Percentiles rank a stretch among this genome's conserved stretches.
phyloP scores from a whole-genome alignment of 2,797 vertebrate genomes.

The Chromis chromis region DNA sequence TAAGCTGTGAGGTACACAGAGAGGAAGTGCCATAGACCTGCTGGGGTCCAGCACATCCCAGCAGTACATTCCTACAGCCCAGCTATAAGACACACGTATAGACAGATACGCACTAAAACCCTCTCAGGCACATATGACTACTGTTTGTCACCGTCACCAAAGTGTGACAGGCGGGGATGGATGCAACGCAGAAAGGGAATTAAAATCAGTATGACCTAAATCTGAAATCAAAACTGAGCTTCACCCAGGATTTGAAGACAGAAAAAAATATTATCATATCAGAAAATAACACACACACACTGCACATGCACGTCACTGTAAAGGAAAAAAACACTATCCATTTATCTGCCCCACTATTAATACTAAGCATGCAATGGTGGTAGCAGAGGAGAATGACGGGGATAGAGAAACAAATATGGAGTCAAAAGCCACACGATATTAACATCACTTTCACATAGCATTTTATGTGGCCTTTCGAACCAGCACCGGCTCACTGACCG shows the following conservation, averaged over 20 bases:
- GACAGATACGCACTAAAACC: constrained; percentile 48
- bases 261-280: constrained; percentile 7
- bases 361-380: constrained; percentile 4
- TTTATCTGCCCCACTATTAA: constrained; percentile 9
- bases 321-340: neutral
- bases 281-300: neutral
- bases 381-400: constrained; percentile 17
- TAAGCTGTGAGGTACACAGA: constrained; percentile 86
- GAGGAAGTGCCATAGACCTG: constrained; percentile 85
- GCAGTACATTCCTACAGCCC: constrained; percentile 77
- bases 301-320: neutral
- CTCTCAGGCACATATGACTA: constrained; percentile 24
- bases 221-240: constrained; percentile 19
- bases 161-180: neutral
- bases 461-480: constrained; percentile 43
- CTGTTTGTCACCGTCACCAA: constrained; percentile 24
- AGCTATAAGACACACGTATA: constrained; percentile 51
- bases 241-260: constrained; percentile 5
- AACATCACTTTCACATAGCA: constrained; percentile 38
- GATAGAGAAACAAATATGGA: constrained; percentile 3
- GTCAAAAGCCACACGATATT: constrained; percentile 19
- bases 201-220: constrained; percentile 27
- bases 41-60: constrained; percentile 79
- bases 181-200: constrained; percentile 6
- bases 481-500: constrained; percentile 34